Conservation (phyloP, 2,113 vertebrate genomes). For the Tringa solitaria region DNA sequence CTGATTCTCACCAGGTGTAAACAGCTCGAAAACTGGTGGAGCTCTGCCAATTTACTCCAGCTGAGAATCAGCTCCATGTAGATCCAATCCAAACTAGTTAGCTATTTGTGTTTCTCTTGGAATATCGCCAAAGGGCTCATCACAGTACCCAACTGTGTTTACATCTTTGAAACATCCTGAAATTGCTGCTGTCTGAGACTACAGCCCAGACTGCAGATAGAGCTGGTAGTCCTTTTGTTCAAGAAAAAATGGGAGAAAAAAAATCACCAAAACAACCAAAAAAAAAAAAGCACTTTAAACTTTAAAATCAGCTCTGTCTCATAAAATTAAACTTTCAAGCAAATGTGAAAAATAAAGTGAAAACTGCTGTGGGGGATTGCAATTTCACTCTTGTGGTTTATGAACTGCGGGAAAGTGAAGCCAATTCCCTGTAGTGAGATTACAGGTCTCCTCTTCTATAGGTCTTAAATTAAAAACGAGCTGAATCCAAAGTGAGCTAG, state of each 20-base stretch:
- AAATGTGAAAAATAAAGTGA: slow-evolving; percentile 57
- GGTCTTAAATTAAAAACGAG: slow-evolving; percentile 66
- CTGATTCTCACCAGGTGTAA: slow-evolving; percentile 4
- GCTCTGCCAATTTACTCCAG: slow-evolving; percentile 20
- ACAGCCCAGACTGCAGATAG: not conserved
- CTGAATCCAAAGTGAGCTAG: slow-evolving; percentile 49
- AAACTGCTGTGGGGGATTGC: slow-evolving; percentile 54
- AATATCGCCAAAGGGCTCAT: slow-evolving; percentile 22
- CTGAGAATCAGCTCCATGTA: not conserved
- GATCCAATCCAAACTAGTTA: not conserved
- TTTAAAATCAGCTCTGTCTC: slow-evolving; percentile 37
- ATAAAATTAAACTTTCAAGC: slow-evolving; percentile 61
- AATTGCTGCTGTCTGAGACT: slow-evolving; percentile 41
- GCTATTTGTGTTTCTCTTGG: slow-evolving; percentile 43
- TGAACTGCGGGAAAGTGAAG: slow-evolving; percentile 66
- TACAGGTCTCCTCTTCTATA: slow-evolving; percentile 59
- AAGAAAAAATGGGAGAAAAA: rapidly evolving
- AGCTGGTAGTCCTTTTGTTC: slow-evolving; percentile 30
- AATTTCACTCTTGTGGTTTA: slow-evolving; percentile 64
- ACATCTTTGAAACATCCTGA: slow-evolving; percentile 49
- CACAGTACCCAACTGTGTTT: slow-evolving; percentile 44
- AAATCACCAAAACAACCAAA: not conserved
- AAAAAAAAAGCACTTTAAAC: slow-evolving; percentile 2
- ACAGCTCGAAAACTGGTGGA: not conserved
- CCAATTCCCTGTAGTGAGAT: slow-evolving; percentile 61